A percentile compares a stretch with the other conserved stretches of the same genome.
These are phyloP conservation scores for Athene noctua DNA, from an alignment of 2,113 vertebrate genomes.

Conservation along the genomic window DNA sequence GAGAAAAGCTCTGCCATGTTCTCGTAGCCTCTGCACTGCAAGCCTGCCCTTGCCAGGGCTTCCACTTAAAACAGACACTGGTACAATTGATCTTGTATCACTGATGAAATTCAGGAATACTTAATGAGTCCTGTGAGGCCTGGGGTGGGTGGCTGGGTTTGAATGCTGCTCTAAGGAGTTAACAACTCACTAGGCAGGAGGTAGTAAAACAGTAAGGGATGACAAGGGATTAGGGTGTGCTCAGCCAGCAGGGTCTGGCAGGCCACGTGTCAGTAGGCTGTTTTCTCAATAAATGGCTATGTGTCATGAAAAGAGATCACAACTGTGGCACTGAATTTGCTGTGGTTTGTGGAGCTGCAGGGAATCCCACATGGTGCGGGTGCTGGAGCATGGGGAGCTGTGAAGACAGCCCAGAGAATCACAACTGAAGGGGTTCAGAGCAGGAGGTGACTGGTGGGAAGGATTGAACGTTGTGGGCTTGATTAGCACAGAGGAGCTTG, in stretches of 20 bases:
- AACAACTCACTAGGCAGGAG: neutral
- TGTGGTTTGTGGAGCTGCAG: neutral
- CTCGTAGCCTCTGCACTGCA: neutral
- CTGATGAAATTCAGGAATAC: neutral
- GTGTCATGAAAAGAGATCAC: neutral
- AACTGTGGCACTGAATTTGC: neutral
- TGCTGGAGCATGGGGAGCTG: neutral
- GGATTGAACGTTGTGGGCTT: neutral
- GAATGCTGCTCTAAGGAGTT: neutral
- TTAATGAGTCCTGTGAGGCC: neutral
- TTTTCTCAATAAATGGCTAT: neutral
- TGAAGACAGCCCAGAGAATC: neutral
- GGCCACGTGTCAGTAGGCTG: neutral
- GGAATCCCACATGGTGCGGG: accelerated
- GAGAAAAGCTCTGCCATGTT: neutral
- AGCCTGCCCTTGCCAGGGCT: neutral
- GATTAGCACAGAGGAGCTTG: neutral
- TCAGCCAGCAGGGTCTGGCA: neutral
- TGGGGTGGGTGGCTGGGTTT: neutral
- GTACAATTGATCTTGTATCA: accelerated
- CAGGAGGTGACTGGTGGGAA: neutral
- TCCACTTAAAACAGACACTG: neutral
- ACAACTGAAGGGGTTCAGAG: neutral
- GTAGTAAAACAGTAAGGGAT: neutral
- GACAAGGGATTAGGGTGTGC: constrained; percentile 10